Evolutionary conservation across 2,888 invertebrate species (phyloP), one percentile per base, ranked within the genome.

Genomic region (Drosophila meridionalis): DNA sequence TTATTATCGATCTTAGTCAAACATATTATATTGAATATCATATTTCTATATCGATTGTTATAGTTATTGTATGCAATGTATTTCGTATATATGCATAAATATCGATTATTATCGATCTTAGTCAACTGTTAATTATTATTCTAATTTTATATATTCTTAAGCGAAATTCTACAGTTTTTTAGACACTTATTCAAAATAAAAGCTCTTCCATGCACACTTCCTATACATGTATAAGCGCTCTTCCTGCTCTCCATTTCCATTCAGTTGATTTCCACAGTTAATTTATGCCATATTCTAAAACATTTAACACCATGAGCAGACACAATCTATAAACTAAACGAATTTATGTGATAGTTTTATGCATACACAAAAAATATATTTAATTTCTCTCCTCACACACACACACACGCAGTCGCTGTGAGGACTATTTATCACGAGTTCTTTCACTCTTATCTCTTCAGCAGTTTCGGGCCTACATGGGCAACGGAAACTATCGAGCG

Each of bases 371-470:
- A n/a, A 7, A 11, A 30, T 40, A 5, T 20, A 38, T 43, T 32
- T 28, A 36, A 34, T 28, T 50, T 34, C 38, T 60, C 36, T 4
- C 12, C 40, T 6, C 26, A 4, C 43, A 43, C 26, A 9, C 43
- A 11, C 43, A 42, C 20, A 45, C 45, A 45, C 26, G 4, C 65
- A 38, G 43, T 55, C 40, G 32, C 42, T 52, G 36, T 34, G 20
- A 26, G 52, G 32, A 53, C 43, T 26, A 45, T 55, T 38, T 20
- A 30, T 30, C 57, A 28, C 38, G 20, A 45, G 58, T 52, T 55
- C 48, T 58, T 53, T 59, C 30, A 14, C 26, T 62, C 58, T 56
- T 73, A 73, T 78, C 62, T 56, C n/a, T 26, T n/a, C n/a, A 11
- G 9, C 42, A 28, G 47, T 26, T 6, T 40, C 11, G 6, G 50